Base-by-base conservation (phyloP, 2,113 vertebrate genomes). In the Pavo muticus region DNA sequence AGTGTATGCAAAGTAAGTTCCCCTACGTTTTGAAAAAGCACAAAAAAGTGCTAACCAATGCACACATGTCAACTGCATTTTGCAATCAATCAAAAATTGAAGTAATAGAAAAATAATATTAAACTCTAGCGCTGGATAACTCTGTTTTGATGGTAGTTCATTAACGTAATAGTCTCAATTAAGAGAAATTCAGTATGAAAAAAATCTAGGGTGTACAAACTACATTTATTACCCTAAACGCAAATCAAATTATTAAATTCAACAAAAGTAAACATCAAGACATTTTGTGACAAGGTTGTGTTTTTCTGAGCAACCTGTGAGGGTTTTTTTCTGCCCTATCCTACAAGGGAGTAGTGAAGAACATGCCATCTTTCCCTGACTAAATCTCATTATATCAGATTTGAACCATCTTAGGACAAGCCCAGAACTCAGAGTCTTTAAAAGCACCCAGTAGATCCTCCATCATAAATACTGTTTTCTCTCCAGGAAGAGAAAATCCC, bases 341-440 rank as follows among this genome's bases (percentile, higher is more conserved):
- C 59, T 39, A 83, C 25, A 69, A 63, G n/a, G 29, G 54, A 63
- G 40, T 30, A 68, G 40, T 29, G 23, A 86, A 52, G 74, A 90
- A 15, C 79, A 90, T 1, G 1, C 24, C 85, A 78, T 37, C 48
- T 87, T 73, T 82, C 79, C 63, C 37, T 3, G 1, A 64, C 65
- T 94, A 68, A 77, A 54, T 32, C 24, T n/a, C n/a, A 16, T 90
- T 78, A 68, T 11, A 91, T 5, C 32, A 86, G 85, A 84, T 68
- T 52, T 78, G 76, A 94, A 80, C 56, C 45, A 30, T 40, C 57
- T 91, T 86, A 96, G n/a, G 47, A 68, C 60, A 84, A 91, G 76
- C 79, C 80, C 60, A 88, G 18, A 93, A 73, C 79, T 84, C 60
- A 80, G 17, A 68, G 76, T 57, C 44, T 86, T 88, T 91, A 88